Conservation (phyloP, 2,888 invertebrate species). For the Alcis repandata region DNA sequence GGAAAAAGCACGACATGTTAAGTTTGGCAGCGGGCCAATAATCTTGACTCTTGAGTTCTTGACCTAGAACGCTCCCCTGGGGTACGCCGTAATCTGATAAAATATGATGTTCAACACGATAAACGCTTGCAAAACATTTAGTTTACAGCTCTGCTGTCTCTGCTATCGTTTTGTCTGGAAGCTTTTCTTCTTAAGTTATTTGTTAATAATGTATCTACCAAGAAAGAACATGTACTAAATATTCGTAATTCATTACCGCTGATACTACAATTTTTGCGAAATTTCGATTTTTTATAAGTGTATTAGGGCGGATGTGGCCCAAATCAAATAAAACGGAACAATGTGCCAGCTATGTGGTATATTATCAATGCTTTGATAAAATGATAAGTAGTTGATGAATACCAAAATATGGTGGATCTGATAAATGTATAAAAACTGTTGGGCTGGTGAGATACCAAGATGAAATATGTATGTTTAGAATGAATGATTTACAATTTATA, state of each 20-base stretch:
- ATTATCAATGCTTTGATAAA: slow-evolving; percentile 5
- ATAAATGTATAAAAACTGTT: no score
- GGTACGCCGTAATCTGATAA: slow-evolving; percentile 37
- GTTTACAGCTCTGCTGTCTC: neutral
- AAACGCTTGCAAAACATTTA: slow-evolving; percentile 9
- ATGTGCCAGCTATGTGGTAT: neutral
- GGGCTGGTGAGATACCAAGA: no score
- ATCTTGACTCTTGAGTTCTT: slow-evolving; percentile 40
- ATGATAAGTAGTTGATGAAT: neutral
- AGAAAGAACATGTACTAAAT: no score
- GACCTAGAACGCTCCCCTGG: slow-evolving; percentile 39
- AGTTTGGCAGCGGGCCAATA: slow-evolving; percentile 41
- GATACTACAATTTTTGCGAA: no score
- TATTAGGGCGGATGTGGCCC: no score
- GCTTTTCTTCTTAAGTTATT: neutral
- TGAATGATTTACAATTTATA: no score
- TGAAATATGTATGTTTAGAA: no score
- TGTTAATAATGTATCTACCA: neutral
- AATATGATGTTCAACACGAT: slow-evolving; percentile 31
- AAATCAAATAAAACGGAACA: neutral
- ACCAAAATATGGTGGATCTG: no score
- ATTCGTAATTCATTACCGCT: no score
- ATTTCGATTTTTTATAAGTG: no score
- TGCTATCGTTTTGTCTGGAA: neutral
- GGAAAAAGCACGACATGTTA: slow-evolving; percentile 18